Conservation (phyloP, 1,140 invertebrate genomes). For the Eumeta japonica region DNA sequence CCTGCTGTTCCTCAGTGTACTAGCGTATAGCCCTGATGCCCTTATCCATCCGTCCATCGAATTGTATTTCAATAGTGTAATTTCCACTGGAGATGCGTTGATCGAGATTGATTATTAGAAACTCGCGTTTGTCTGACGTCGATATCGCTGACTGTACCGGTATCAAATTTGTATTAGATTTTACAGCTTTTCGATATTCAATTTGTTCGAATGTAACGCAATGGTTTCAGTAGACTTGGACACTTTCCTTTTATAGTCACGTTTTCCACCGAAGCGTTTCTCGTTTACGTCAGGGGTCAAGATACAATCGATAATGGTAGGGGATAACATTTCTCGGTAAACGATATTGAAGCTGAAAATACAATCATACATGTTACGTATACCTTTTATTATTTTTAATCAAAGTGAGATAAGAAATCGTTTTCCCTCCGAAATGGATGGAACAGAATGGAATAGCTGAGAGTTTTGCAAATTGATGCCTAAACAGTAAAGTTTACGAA, state of each 20-base stretch:
- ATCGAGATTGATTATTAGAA: slow-evolving; percentile 24
- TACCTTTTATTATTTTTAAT: too few species aligned
- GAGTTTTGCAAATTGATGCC: too few species aligned
- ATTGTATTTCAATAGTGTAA: slow-evolving; percentile 27
- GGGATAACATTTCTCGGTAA: slow-evolving; percentile 34
- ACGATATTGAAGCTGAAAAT: slow-evolving; percentile 19
- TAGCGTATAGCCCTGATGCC: slow-evolving; percentile 43
- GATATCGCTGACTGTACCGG: slow-evolving; percentile 9
- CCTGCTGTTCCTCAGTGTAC: slow-evolving; percentile 32
- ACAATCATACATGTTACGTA: background rate
- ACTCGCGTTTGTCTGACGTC: slow-evolving; percentile 20
- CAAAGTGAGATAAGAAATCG: too few species aligned
- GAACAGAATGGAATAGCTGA: too few species aligned
- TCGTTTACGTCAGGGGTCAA: slow-evolving; percentile 28
- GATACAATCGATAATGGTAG: slow-evolving; percentile 29
- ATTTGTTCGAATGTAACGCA: slow-evolving; percentile 29
- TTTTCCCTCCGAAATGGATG: too few species aligned
- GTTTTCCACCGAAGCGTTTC: slow-evolving; percentile 31
- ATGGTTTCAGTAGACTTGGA: slow-evolving; percentile 21
- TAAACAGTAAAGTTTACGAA: too few species aligned
- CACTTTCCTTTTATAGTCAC: slow-evolving; percentile 25
- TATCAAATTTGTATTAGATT: slow-evolving; percentile 12
- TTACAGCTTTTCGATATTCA: slow-evolving; percentile 22
- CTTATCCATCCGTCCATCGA: slow-evolving; percentile 32
- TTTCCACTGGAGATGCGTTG: slow-evolving; percentile 13